Base-by-base conservation (phyloP, 2,113 vertebrate genomes). In the Trichomycterus rosablanca region DNA sequence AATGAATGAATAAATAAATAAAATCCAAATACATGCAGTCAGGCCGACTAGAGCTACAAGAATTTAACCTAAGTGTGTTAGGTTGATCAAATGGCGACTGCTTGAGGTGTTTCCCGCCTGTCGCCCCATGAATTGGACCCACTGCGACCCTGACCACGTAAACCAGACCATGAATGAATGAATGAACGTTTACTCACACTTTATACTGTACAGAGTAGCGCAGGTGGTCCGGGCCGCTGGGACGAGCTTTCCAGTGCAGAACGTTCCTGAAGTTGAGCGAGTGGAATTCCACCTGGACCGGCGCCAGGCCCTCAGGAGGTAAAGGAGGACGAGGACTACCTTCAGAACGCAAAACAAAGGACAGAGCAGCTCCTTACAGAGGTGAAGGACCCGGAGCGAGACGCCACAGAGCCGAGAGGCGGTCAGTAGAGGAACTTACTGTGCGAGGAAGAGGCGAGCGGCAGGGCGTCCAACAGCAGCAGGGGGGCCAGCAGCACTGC, bases 131-230 rank as follows among this genome's bases (percentile, higher is more conserved):
- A n/a, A n/a, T n/a, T n/a, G n/a, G n/a, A n/a, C n/a, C n/a, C n/a
- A n/a, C n/a, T n/a, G n/a, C n/a, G 7, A 30, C 26, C 3, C 3
- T 30, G 3, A 30, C 26, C 26, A 30, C 3, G 37, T 5, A 40
- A 40, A n/a, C 37, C 2, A 5, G 14, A 3, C 2, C 1, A 15
- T n/a, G 5, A n/a, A 40, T 1, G 5, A 3, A 51, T 63, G 15
- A 59, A 14, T 28, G 39, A 30, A 55, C 60, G 42, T 14, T 55
- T 11, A 44, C 84, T 83, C 73, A 87, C 86, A 88, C 81, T 75
- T 88, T 88, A 82, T 82, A 84, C 76, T 89, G 82, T 37, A 86
- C 74, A 32, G 67, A 63, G 63, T 79, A 87, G 2, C 32, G 63
- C 70, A 79, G 51, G 30, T 46, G 24, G 0, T 58, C 55, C 9